These are phyloP conservation scores for Caerostris extrusa DNA, from an alignment of 1,140 invertebrate genomes.

Conservation along the genomic window DNA sequence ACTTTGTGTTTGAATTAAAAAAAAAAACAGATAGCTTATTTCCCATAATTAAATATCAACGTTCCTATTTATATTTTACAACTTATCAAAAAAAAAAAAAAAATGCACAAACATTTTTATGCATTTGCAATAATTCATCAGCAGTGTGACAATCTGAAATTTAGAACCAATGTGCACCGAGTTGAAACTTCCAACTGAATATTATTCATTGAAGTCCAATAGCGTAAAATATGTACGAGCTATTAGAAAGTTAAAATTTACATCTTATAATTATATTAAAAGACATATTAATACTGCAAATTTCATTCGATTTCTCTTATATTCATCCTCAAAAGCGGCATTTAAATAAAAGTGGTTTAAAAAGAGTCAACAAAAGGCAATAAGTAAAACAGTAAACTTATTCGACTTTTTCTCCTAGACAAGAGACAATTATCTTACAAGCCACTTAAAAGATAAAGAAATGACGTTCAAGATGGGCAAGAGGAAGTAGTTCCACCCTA, in stretches of 20 bases:
- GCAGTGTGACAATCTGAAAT: too few species aligned
- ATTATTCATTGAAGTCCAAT: too few species aligned
- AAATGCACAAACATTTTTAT: too few species aligned
- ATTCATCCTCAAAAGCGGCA: neutral
- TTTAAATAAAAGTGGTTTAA: neutral
- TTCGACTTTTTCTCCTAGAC: neutral
- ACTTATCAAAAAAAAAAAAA: too few species aligned
- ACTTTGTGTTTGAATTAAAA: neutral
- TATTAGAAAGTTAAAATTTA: too few species aligned
- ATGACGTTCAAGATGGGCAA: neutral
- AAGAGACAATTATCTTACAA: neutral
- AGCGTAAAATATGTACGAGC: too few species aligned
- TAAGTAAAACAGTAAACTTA: neutral
- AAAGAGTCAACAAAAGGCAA: neutral
- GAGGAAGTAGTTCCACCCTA: neutral
- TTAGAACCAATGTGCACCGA: too few species aligned
- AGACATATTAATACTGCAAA: neutral
- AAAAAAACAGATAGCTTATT: neutral
- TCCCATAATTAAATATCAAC: too few species aligned
- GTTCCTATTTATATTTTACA: too few species aligned
- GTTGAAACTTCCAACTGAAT: too few species aligned
- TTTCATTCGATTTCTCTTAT: neutral
- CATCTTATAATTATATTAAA: too few species aligned
- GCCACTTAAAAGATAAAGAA: slow-evolving; percentile 22
- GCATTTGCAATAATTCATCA: too few species aligned